Conservation (phyloP, 2,797 vertebrate species). For the Lagorchestes hirsutus region DNA sequence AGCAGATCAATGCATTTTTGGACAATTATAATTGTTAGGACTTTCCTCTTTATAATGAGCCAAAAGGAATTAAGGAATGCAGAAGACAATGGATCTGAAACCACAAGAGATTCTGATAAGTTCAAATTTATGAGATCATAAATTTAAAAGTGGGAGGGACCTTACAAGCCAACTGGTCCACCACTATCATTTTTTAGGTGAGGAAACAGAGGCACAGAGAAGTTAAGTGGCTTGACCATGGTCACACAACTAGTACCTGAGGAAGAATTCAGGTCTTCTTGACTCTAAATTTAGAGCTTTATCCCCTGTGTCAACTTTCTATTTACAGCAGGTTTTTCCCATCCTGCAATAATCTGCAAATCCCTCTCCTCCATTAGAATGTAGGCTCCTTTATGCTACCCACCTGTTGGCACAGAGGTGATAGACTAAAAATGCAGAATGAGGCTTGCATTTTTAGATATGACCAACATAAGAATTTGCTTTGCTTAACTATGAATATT, state of each 20-base stretch:
- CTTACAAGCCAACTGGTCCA: no score
- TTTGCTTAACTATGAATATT: no score
- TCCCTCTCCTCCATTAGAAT: no score
- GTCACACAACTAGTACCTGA: neutral
- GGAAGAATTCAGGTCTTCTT: neutral
- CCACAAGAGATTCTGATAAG: neutral
- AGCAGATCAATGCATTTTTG: neutral
- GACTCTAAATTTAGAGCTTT: neutral
- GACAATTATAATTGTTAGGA: neutral
- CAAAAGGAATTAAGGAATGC: neutral
- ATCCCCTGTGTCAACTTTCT: neutral
- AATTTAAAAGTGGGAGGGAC: neutral
- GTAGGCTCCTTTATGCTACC: no score
- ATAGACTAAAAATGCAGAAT: no score
- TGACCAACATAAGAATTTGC: no score
- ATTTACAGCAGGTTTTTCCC: no score
- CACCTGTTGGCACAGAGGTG: no score
- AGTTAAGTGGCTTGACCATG: neutral
- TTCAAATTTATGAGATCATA: neutral
- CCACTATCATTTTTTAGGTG: no score
- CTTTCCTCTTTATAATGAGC: neutral
- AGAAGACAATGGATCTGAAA: constrained; percentile 1
- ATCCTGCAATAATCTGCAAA: no score
- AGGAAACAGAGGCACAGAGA: no score
- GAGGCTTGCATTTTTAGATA: no score